A percentile compares a stretch with the other conserved stretches of the same genome.
phyloP scores from a whole-genome alignment of 2,113 vertebrate species.

The Spermophilus dauricus region DNA sequence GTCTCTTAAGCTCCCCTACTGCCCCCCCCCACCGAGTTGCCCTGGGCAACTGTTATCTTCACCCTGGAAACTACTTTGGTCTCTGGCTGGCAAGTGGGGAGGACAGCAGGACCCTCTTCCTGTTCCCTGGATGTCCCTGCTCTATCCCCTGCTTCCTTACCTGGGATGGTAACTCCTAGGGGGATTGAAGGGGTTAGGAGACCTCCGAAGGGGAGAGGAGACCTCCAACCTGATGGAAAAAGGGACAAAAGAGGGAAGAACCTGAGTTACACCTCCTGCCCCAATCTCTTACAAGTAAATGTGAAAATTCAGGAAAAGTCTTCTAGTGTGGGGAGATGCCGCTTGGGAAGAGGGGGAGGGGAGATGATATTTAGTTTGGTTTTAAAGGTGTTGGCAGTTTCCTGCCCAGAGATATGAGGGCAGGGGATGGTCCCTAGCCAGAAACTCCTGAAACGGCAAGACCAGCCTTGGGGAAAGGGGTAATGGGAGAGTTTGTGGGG shows the following conservation, averaged over 20 bases:
- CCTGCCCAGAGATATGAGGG: neutral
- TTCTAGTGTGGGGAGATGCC: neutral
- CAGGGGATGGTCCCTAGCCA: neutral
- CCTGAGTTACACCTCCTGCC: neutral
- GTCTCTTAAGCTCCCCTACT: constrained; percentile 34
- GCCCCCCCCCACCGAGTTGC: constrained; percentile 72
- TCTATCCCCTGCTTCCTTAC: constrained; percentile 55
- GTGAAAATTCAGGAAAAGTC: neutral
- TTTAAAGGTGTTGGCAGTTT: neutral
- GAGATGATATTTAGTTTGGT: neutral
- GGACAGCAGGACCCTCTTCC: constrained; percentile 45
- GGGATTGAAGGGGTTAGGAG: neutral
- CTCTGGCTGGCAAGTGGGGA: constrained; percentile 58
- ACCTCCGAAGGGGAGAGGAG: neutral
- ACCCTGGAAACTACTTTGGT: constrained; percentile 80
- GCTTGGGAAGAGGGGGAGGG: neutral
- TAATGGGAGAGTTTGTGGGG: constrained; percentile 12
- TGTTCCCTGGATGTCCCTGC: neutral
- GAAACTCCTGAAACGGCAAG: constrained; percentile 49
- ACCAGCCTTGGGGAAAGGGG: neutral
- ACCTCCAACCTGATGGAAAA: constrained; percentile 70
- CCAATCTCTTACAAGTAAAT: constrained; percentile 19
- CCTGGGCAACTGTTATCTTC: constrained; percentile 81
- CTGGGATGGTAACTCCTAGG: constrained; percentile 63
- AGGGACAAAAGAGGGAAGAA: constrained; percentile 55